Conservation (phyloP, 2,888 invertebrate genomes). For the Drosophila leonis region DNA sequence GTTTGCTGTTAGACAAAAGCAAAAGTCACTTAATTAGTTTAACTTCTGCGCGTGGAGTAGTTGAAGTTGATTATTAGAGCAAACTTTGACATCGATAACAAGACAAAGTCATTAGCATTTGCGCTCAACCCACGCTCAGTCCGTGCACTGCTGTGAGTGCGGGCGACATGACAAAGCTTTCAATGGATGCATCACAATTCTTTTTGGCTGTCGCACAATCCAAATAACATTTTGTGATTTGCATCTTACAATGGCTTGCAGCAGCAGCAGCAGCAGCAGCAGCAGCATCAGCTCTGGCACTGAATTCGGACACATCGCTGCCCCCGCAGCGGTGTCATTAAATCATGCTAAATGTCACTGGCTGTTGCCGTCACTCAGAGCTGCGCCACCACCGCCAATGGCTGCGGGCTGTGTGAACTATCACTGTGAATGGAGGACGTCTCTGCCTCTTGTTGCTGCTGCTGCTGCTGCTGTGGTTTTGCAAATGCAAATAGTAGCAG, state of each 20-base stretch:
- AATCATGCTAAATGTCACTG: constrained; percentile 82
- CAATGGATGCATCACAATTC: constrained; percentile 47
- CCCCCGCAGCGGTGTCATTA: constrained; percentile 73
- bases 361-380: constrained; percentile 73
- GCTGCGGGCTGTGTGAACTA: constrained; percentile 60
- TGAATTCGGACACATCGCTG: constrained; percentile 39
- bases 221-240: constrained; percentile 75
- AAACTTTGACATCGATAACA: constrained; percentile 80
- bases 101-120: constrained; percentile 76
- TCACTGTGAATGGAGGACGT: constrained; percentile 47
- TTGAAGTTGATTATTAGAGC: constrained; percentile 74
- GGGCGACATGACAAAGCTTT: constrained; percentile 74
- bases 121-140: background rate
- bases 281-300: constrained; percentile 34
- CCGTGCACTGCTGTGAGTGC: background rate
- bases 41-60: constrained; percentile 30
- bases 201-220: constrained; percentile 44
- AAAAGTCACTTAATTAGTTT: constrained; percentile 75
- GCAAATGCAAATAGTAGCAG: constrained; percentile 70
- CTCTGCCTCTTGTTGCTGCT: background rate
- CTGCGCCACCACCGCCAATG: constrained; percentile 40
- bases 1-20: constrained; percentile 55
- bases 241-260: constrained; percentile 68
- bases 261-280: background rate
- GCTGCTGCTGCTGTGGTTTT: constrained; percentile 48